Percentiles rank a stretch among this genome's conserved stretches.
Evolutionary conservation across 2,888 invertebrate species (phyloP).

Genomic region (Abrostola tripartita): DNA sequence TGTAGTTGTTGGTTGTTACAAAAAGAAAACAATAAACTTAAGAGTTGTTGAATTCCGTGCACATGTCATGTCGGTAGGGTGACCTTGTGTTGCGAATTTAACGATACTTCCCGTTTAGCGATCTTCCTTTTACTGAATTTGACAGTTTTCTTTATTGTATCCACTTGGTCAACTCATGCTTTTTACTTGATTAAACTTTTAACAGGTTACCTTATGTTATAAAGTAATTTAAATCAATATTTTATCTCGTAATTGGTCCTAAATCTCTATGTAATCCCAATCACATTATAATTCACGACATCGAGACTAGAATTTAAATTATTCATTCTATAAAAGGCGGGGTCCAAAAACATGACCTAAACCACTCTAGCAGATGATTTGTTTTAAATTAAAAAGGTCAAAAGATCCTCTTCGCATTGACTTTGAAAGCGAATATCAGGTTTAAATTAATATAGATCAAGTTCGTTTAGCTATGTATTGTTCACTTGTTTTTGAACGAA

Average conservation of each 20-base stretch:
- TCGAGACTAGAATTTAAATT: no score
- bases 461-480: slow-evolving; percentile 15
- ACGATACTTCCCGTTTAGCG: not conserved
- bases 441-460: slow-evolving; percentile 15
- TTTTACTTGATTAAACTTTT: no score
- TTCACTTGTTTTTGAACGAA: slow-evolving; percentile 9
- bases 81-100: slow-evolving; percentile 16
- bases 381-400: slow-evolving; percentile 1
- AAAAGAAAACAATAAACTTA: slow-evolving; percentile 19
- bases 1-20: slow-evolving; percentile 23
- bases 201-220: no score
- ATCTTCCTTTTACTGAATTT: not conserved
- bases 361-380: not conserved
- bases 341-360: not conserved
- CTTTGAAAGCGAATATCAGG: not conserved
- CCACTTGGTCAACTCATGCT: no score
- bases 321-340: not conserved
- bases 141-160: not conserved
- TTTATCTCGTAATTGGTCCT: no score
- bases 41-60: slow-evolving; percentile 1
- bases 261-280: no score
- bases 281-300: no score
- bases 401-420: not conserved
- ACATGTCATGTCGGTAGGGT: not conserved
- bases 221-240: no score